Conservation (phyloP, 2,888 invertebrate genomes). For the Eupithecia inturbata region DNA sequence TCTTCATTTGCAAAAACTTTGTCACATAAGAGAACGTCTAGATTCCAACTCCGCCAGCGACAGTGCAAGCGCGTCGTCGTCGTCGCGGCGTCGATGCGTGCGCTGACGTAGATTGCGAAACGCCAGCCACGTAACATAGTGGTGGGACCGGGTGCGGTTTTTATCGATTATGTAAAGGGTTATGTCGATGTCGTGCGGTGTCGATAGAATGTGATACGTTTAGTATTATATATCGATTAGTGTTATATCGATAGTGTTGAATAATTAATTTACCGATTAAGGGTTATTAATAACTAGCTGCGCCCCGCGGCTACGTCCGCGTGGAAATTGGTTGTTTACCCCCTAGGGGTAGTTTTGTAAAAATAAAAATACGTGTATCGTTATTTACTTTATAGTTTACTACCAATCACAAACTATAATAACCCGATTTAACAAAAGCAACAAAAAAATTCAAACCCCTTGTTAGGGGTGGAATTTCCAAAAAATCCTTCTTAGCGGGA, state of each 20-base stretch:
- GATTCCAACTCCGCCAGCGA: slow-evolving; percentile 39
- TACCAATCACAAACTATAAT: no score
- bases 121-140: slow-evolving; percentile 40
- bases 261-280: neutral
- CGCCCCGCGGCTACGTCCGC: no score
- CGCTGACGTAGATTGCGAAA: slow-evolving; percentile 45
- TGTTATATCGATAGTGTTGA: neutral
- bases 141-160: slow-evolving; percentile 28
- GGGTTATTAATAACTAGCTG: no score
- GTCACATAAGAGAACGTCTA: neutral
- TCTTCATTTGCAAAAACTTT: neutral
- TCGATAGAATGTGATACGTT: slow-evolving; percentile 5
- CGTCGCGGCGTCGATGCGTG: slow-evolving; percentile 52
- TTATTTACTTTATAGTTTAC: no score
- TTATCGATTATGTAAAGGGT: slow-evolving; percentile 34
- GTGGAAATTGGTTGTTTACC: no score
- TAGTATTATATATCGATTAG: slow-evolving; percentile 9
- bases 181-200: slow-evolving; percentile 26
- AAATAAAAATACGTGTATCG: no score
- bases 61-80: slow-evolving; percentile 58
- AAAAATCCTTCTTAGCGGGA: no score
- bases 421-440: no score
- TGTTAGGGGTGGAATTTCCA: no score
- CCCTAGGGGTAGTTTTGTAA: no score
- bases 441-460: no score